Evolutionary conservation across 2,113 vertebrate species (phyloP), one percentile per base, ranked within the genome.

Genomic region (Galbula dea): DNA sequence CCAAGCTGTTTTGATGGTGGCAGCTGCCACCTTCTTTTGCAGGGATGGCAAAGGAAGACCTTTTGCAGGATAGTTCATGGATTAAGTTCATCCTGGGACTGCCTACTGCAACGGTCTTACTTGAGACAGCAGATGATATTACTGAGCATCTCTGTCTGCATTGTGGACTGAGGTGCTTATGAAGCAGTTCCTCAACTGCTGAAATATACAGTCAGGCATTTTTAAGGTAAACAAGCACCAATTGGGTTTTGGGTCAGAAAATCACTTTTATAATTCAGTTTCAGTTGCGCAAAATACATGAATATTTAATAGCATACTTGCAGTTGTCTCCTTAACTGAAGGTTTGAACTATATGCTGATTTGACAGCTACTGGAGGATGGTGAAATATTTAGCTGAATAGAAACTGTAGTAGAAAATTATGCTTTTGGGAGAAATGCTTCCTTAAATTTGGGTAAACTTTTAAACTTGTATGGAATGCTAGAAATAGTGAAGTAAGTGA

Each of bases 381-480:
- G 62, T 90, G 21, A 89, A 94, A 67, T 96, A 88, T 90, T 94
- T 88, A 96, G 43, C 27, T 79, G n/a, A 84, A 61, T 68, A 68
- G 67, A 87, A 79, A 67, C 14, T 45, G 87, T 5, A 68, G n/a
- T 61, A 79, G 41, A 58, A 78, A 91, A 67, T 55, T 0, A 41
- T 59, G 86, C 14, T 74, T 91, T 41, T 5, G 67, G 27, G 48
- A 8, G 51, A 80, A 71, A 46, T n/a, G 10, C 39, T 80, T 80
- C 16, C 21, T 86, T 76, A 71, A 71, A 55, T 80, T 87, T 87
- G 30, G 8, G 13, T 85, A 54, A 88, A 83, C 59, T 94, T 89
- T 49, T 72, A 66, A 69, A 83, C 46, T 87, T 85, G 8, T 61
- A n/a, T 17, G 13, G 90, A 86, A 80, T 86, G 30, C 17, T 68